Conservation (phyloP, 2,113 vertebrate genomes). For the Promerops cafer region DNA sequence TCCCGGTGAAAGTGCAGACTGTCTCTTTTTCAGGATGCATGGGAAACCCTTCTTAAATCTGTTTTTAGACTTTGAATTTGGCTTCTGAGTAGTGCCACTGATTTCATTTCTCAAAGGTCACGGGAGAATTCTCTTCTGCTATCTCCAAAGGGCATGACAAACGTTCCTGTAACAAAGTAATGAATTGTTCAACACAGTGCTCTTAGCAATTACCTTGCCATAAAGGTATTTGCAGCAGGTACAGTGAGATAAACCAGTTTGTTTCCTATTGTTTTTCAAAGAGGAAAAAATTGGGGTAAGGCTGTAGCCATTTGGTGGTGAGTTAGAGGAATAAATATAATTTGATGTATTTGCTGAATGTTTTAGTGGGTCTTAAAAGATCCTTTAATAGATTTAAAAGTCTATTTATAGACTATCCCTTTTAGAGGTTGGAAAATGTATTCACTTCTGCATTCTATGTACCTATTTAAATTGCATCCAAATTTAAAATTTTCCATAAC, state of each 20-base stretch:
- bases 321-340: not conserved
- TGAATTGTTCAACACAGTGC: not conserved
- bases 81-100: not conserved
- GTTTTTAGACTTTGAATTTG: constrained; percentile 8
- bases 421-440: not conserved
- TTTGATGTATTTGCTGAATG: not conserved
- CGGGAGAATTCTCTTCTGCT: not conserved
- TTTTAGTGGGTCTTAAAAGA: not conserved
- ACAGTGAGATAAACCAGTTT: constrained; percentile 25
- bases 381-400: not conserved
- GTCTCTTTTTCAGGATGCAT: constrained; percentile 18
- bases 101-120: constrained; percentile 43
- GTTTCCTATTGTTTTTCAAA: not conserved
- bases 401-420: not conserved
- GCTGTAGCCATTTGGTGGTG: not conserved
- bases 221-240: constrained; percentile 22
- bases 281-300: not conserved
- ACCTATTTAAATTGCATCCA: not conserved
- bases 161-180: not conserved
- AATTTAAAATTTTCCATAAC: not conserved
- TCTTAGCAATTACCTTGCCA: constrained; percentile 20
- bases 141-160: constrained; percentile 12
- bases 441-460: not conserved
- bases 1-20: not conserved
- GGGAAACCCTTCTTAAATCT: constrained; percentile 3